Percentiles rank a stretch among this genome's conserved stretches.
These are phyloP conservation scores for Momotus momota DNA, from an alignment of 2,797 vertebrate species.

Conservation along the genomic window DNA sequence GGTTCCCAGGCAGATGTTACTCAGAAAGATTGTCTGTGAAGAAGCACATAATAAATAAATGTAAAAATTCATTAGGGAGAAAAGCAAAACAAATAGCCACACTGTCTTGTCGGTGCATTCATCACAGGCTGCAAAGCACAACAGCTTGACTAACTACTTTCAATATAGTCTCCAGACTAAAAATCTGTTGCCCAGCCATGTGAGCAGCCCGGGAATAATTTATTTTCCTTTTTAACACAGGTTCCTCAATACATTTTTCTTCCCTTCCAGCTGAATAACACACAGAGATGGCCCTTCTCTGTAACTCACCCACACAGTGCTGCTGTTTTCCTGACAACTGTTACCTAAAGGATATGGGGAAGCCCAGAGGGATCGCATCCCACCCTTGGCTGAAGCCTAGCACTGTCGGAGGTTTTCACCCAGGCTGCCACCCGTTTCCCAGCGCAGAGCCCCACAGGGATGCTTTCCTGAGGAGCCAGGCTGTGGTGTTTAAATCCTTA, in stretches of 20 bases:
- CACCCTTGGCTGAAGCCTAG: accelerated
- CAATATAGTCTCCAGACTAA: not conserved
- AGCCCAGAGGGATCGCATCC: not conserved
- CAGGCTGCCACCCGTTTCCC: not conserved
- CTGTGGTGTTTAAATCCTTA: not conserved
- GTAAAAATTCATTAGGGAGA: not conserved
- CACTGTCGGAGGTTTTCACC: not conserved
- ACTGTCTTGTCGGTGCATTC: not conserved
- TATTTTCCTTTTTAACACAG: not conserved
- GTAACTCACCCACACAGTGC: accelerated
- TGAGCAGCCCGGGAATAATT: not conserved
- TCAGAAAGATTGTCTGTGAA: not conserved
- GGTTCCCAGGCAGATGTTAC: not conserved
- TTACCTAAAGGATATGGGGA: not conserved
- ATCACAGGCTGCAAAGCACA: not conserved
- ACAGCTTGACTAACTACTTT: not conserved
- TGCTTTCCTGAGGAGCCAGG: not conserved
- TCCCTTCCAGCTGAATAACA: not conserved
- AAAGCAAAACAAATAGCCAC: not conserved
- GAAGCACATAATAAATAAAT: not conserved
- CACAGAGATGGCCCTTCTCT: not conserved
- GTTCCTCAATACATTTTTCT: not conserved
- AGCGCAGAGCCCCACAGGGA: accelerated
- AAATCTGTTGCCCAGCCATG: not conserved
- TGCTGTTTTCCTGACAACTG: accelerated